phyloP scores from a whole-genome alignment of 2,113 vertebrate species.

The Lophius piscatorius region DNA sequence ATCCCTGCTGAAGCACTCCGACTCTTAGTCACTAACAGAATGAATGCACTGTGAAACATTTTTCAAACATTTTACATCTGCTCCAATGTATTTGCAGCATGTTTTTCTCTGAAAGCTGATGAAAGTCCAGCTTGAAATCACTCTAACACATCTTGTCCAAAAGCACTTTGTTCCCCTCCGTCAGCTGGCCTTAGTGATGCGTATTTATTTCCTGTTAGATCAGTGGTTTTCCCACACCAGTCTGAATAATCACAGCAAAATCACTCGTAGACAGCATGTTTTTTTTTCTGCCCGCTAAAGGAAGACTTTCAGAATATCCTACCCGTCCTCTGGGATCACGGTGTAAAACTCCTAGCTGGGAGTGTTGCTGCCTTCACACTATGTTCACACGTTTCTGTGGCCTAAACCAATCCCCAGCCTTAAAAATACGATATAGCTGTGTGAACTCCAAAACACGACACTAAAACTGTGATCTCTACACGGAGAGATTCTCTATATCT shows the following conservation, averaged over 20 bases:
- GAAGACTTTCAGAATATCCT: slow-evolving; percentile 16
- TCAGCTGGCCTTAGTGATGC: slow-evolving; percentile 58
- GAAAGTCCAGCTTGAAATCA: slow-evolving; percentile 37
- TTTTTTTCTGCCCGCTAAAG: slow-evolving; percentile 20
- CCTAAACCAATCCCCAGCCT: slow-evolving; percentile 85
- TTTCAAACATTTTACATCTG: slow-evolving; percentile 40
- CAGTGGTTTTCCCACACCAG: slow-evolving; percentile 32
- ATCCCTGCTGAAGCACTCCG: slow-evolving; percentile 63
- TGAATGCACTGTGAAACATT: slow-evolving; percentile 76
- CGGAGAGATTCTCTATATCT: slow-evolving; percentile 86
- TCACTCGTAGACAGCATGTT: slow-evolving; percentile 31
- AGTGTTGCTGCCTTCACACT: slow-evolving; percentile 71
- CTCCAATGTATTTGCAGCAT: slow-evolving; percentile 30
- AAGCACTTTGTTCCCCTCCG: slow-evolving; percentile 74
- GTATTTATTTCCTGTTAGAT: slow-evolving; percentile 13
- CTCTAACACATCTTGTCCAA: slow-evolving; percentile 54
- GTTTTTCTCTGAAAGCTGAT: slow-evolving; percentile 39
- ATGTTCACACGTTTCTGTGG: slow-evolving; percentile 68
- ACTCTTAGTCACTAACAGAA: slow-evolving; percentile 58
- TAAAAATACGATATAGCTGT: slow-evolving; percentile 83
- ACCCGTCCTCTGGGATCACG: slow-evolving; percentile 16
- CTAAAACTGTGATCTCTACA: slow-evolving; percentile 93
- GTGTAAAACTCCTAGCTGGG: slow-evolving; percentile 40
- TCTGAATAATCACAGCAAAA: slow-evolving; percentile 45
- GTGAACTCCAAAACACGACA: slow-evolving; percentile 89